Evolutionary conservation across 1,140 invertebrate species (phyloP), one percentile per base, ranked within the genome.

Genomic region (Ceratoteleas bidentatus): DNA sequence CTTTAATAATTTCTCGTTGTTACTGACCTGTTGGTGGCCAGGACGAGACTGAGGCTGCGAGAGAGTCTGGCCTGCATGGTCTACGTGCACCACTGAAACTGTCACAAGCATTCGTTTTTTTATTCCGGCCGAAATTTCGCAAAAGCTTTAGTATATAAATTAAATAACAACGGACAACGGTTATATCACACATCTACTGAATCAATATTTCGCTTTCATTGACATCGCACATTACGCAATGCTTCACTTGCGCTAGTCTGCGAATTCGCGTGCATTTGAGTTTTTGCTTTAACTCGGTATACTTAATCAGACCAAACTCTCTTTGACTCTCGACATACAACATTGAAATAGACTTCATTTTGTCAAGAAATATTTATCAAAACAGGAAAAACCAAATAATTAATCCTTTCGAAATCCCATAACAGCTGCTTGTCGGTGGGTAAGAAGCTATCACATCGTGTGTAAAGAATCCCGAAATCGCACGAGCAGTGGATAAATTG

Each of bases 1-100:
- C 74, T 84, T 84, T 74, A 77, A 74, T 85, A 86, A 85, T 89
- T 88, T 85, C 84, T 88, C 87, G 85, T 86, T 88, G 85, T 90
- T 90, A 91, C 90, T 91, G 90, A 91, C 90, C 89, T 91, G 90
- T 90, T 90, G 88, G 85, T 90, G 89, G 90, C 90, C 90, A 91
- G 90, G 85, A 89, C 90, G 88, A 88, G 90, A 90, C 88, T 90
- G 89, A 89, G 90, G 87, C 87, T 91, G 89, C 87, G 89, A 89
- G 86, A 90, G 88, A 90, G 89, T 89, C 88, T 90, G 90, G 89
- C 88, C 88, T 91, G 90, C 90, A 87, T 91, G 90, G 87, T 90
- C 89, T 90, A 90, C 90, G 89, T 91, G 90, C 89, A 90, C 88
- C 89, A 88, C 90, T 91, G 90, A 91, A 91, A 91, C 87, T 90